These are phyloP conservation scores for Drosophila fungiperda DNA, from an alignment of 2,888 invertebrate genomes.

Conservation along the genomic window DNA sequence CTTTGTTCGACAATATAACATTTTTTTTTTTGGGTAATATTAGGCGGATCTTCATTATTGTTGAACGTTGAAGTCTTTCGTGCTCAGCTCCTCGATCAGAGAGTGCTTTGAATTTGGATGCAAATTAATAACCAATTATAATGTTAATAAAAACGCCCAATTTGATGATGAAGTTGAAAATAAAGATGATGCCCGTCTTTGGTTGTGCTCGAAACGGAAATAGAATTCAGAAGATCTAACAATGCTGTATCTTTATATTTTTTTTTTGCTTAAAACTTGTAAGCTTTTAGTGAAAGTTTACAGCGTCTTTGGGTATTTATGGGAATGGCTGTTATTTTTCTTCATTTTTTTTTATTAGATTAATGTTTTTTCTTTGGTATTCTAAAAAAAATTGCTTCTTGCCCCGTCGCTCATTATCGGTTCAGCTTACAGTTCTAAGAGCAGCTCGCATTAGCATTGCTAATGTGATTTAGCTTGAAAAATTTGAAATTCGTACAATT, in stretches of 20 bases:
- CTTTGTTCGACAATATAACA: background rate
- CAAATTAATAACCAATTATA: constrained; percentile 76
- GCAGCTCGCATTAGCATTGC: constrained; percentile 48
- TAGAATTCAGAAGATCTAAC: constrained; percentile 64
- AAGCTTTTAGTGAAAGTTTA: constrained; percentile 51
- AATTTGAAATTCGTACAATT: constrained; percentile 37
- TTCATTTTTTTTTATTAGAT: constrained; percentile 1
- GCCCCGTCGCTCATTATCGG: background rate
- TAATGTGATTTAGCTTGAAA: constrained; percentile 38
- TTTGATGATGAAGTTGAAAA: constrained; percentile 26
- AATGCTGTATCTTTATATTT: constrained; percentile 30
- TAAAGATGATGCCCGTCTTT: constrained; percentile 25
- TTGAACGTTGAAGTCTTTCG: constrained; percentile 20
- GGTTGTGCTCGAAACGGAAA: constrained; percentile 56
- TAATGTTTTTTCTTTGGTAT: constrained; percentile 1
- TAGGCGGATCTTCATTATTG: constrained; percentile 27
- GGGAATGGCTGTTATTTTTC: constrained; percentile 4
- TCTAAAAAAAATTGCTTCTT: constrained; percentile 9
- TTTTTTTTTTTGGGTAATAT: constrained; percentile 18
- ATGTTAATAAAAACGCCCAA: constrained; percentile 57
- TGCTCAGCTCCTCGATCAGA: constrained; percentile 43
- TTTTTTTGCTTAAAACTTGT: background rate
- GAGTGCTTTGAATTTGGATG: constrained; percentile 69
- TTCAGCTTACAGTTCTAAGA: constrained; percentile 38
- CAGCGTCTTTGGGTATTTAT: constrained; percentile 4